A percentile compares a stretch with the other conserved stretches of the same genome.
Evolutionary conservation across 1,140 invertebrate genomes (phyloP).

Genomic region (Drosophila auraria): DNA sequence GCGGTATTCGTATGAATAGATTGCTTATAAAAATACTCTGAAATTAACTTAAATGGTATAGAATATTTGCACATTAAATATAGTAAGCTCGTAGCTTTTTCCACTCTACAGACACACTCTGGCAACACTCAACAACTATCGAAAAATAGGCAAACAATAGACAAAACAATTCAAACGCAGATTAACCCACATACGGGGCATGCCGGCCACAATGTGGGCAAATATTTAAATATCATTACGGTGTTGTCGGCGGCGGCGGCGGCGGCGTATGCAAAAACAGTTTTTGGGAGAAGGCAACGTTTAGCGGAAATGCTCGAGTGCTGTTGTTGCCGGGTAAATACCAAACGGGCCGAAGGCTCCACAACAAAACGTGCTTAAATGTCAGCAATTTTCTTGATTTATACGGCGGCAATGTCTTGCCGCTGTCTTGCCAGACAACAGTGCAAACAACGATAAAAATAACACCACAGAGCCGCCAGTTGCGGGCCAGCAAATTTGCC

Average conservation of each 20-base stretch:
- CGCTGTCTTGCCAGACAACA: conserved; percentile 73
- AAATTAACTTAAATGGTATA: not conserved
- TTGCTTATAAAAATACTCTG: not conserved
- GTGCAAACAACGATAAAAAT: conserved; percentile 58
- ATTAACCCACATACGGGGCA: conserved; percentile 76
- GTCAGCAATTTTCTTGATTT: conserved; percentile 83
- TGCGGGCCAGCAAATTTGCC: conserved; percentile 52
- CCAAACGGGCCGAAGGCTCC: conserved; percentile 48
- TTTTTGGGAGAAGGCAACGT: conserved; percentile 66
- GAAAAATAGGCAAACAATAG: conserved; percentile 56
- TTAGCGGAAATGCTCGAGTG: conserved; percentile 73
- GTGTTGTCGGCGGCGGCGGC: conserved; percentile 28
- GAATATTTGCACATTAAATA: not conserved
- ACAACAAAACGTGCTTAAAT: conserved; percentile 81
- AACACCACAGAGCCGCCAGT: conserved; percentile 39
- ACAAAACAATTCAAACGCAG: conserved; percentile 73
- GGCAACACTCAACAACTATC: conserved; percentile 18
- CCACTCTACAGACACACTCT: not conserved
- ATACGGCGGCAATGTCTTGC: conserved; percentile 74
- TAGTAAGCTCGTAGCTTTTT: not conserved
- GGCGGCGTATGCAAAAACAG: conserved; percentile 43
- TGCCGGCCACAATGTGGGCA: conserved; percentile 67
- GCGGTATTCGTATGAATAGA: no score
- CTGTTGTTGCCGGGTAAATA: conserved; percentile 70
- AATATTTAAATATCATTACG: conserved; percentile 83